These are phyloP conservation scores for Cryptophagus acutangulus DNA, from an alignment of 2,888 invertebrate species.

Conservation along the genomic window DNA sequence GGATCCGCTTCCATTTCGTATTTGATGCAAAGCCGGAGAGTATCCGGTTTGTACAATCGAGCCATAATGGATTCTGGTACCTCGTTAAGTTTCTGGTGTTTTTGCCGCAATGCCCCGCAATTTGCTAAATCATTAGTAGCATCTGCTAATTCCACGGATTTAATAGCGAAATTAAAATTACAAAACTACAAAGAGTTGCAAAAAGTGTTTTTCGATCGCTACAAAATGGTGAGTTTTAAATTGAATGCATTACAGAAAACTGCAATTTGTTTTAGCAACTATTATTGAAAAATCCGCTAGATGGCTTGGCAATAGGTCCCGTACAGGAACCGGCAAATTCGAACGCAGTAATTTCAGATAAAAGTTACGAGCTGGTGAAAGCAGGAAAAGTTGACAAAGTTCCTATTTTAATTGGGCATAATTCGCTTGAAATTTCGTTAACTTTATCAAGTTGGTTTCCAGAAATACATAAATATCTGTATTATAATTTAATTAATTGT, in stretches of 20 bases:
- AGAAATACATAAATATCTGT: neutral
- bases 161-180: no score
- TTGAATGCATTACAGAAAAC: slow-evolving; percentile 15
- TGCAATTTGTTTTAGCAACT: slow-evolving; percentile 18
- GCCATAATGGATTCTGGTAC: slow-evolving; percentile 34
- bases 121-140: no score
- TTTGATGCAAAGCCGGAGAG: slow-evolving; percentile 18
- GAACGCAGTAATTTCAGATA: slow-evolving; percentile 22
- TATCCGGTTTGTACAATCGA: slow-evolving; percentile 27
- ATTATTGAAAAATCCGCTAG: slow-evolving; percentile 16
- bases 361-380: slow-evolving; percentile 23
- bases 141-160: no score
- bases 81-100: slow-evolving; percentile 29
- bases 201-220: neutral
- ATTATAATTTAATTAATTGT: neutral
- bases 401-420: slow-evolving; percentile 26
- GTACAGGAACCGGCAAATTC: slow-evolving; percentile 27
- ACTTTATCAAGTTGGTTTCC: neutral
- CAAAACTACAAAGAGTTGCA: neutral
- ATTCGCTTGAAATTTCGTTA: slow-evolving; percentile 28
- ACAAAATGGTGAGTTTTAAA: slow-evolving; percentile 14
- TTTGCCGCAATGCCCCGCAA: slow-evolving; percentile 9
- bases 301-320: slow-evolving; percentile 24
- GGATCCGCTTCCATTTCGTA: slow-evolving; percentile 22
- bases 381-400: slow-evolving; percentile 24